Conservation (phyloP, 2,888 invertebrate species). For the Pantelozetes paolii region DNA sequence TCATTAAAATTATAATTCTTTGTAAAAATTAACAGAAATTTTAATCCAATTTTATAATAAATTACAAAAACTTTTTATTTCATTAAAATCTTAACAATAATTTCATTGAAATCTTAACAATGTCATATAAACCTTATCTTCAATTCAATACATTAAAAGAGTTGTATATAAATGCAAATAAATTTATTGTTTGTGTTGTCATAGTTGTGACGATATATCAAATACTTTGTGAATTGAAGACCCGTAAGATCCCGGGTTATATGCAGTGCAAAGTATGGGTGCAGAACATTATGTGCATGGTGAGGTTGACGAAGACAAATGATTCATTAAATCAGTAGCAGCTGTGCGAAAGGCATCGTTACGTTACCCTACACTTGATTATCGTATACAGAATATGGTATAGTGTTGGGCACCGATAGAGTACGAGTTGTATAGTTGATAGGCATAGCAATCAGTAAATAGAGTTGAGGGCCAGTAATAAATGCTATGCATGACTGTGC, state of each 20-base stretch:
- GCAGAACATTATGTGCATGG: background rate
- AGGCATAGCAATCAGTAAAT: constrained; percentile 28
- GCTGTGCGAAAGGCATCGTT: constrained; percentile 30
- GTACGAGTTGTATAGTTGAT: background rate
- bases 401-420: background rate
- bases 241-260: background rate
- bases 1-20: too few species aligned
- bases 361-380: constrained; percentile 31
- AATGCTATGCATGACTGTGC: constrained; percentile 29
- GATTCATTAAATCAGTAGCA: constrained; percentile 37
- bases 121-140: too few species aligned
- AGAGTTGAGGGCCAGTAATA: constrained; percentile 18
- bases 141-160: too few species aligned
- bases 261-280: background rate
- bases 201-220: background rate
- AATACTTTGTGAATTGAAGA: background rate
- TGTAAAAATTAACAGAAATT: too few species aligned
- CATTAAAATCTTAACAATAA: too few species aligned
- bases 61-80: too few species aligned
- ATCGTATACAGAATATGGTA: background rate
- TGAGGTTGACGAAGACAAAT: constrained; percentile 34
- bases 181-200: background rate
- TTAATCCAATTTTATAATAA: too few species aligned
- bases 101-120: too few species aligned
- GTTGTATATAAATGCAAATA: background rate